Percentiles rank a stretch among this genome's conserved stretches.
phyloP scores from a whole-genome alignment of 2,888 invertebrate genomes.

The Euplexia lucipara region DNA sequence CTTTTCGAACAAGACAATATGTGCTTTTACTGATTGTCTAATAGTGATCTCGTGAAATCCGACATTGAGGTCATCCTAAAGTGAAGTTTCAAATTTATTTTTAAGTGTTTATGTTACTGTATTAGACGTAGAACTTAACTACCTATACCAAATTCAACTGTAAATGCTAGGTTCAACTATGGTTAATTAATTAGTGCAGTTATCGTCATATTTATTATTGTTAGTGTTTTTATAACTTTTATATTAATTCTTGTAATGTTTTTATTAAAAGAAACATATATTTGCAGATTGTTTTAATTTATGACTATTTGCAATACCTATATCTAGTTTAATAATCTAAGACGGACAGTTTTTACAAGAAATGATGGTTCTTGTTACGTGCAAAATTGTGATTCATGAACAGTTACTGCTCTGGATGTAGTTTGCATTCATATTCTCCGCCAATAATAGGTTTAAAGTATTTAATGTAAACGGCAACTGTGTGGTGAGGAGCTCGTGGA shows the following conservation, averaged over 20 bases:
- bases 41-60: neutral
- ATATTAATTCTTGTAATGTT: conserved; percentile 52
- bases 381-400: conserved; percentile 5
- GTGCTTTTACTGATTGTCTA: neutral
- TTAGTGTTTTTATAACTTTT: conserved; percentile 45
- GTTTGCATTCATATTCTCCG: conserved; percentile 66
- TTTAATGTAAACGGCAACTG: conserved; percentile 84
- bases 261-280: conserved; percentile 62
- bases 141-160: conserved; percentile 28
- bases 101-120: conserved; percentile 5
- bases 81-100: neutral
- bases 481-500: conserved; percentile 86
- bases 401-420: neutral
- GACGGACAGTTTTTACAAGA: conserved; percentile 11
- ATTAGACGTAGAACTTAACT: conserved; percentile 13
- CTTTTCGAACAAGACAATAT: neutral
- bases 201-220: conserved; percentile 56
- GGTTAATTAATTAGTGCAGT: conserved; percentile 22
- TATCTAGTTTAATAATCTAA: conserved; percentile 23
- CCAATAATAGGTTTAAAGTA: conserved; percentile 66
- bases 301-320: conserved; percentile 39
- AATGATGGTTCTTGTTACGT: neutral
- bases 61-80: neutral
- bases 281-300: conserved; percentile 55
- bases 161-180: conserved; percentile 21